Evolutionary conservation across 2,113 vertebrate species (phyloP).

Genomic region (Paralichthys olivaceus): DNA sequence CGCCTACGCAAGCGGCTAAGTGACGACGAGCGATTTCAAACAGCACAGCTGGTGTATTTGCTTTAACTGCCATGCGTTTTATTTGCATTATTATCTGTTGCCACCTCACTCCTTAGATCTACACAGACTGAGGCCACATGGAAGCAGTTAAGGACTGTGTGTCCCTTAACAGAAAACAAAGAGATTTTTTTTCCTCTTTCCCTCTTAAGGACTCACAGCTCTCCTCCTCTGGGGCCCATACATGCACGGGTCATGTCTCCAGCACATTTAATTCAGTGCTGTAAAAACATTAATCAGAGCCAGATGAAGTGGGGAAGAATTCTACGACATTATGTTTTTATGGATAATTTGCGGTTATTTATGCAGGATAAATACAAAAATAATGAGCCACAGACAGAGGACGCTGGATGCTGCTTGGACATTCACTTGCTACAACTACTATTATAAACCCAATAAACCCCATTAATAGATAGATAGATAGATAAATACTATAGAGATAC

Average conservation of each 20-base stretch:
- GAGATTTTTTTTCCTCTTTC: constrained; percentile 24
- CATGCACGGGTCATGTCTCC: constrained; percentile 71
- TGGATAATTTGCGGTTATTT: constrained; percentile 85
- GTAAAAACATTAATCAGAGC: constrained; percentile 83
- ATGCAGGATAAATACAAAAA: constrained; percentile 79
- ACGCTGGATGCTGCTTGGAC: constrained; percentile 57
- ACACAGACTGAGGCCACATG: constrained; percentile 76
- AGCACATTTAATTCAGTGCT: constrained; percentile 80
- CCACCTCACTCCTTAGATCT: constrained; percentile 75
- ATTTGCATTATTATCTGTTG: constrained; percentile 81
- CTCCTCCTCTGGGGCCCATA: constrained; percentile 68
- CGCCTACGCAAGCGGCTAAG: constrained; percentile 65
- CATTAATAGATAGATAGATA: constrained; percentile 28
- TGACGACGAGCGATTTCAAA: constrained; percentile 73
- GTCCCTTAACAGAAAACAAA: constrained; percentile 73
- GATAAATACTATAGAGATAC: neutral
- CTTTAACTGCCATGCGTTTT: constrained; percentile 75
- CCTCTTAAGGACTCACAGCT: constrained; percentile 68
- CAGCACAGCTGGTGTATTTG: constrained; percentile 65
- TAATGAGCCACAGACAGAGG: constrained; percentile 72
- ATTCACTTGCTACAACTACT: constrained; percentile 50
- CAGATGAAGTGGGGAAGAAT: constrained; percentile 82
- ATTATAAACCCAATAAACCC: constrained; percentile 35
- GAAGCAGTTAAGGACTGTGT: constrained; percentile 72
- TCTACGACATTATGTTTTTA: constrained; percentile 80